A percentile compares a stretch with the other conserved stretches of the same genome.
phyloP scores from a whole-genome alignment of 1,140 invertebrate species.

The Apocrypta bakeri region DNA sequence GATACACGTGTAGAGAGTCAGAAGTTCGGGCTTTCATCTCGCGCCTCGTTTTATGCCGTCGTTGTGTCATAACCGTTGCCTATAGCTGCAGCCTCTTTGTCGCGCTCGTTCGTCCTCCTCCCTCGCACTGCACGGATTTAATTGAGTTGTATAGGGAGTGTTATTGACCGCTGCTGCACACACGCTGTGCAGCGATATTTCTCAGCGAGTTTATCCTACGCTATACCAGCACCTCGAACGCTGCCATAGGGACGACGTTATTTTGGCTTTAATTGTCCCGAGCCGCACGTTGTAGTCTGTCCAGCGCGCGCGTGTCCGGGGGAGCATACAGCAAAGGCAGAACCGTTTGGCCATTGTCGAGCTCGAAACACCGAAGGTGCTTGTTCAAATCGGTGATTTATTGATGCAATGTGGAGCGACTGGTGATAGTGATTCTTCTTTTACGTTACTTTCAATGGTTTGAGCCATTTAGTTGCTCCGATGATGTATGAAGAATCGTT shows the following conservation, averaged over 20 bases:
- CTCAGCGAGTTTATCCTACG: slow-evolving; percentile 42
- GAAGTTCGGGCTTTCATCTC: slow-evolving; percentile 60
- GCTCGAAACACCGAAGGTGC: neutral
- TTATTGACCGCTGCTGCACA: slow-evolving; percentile 1
- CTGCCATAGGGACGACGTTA: neutral
- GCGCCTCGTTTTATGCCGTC: slow-evolving; percentile 51
- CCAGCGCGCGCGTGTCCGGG: neutral
- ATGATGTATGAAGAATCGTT: too few species aligned
- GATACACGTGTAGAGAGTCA: too few species aligned
- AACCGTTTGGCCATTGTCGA: slow-evolving; percentile 19
- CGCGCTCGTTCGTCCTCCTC: neutral
- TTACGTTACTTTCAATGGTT: neutral
- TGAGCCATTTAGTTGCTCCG: neutral
- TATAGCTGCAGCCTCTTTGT: slow-evolving; percentile 27
- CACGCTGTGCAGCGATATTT: slow-evolving; percentile 34
- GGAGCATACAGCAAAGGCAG: neutral
- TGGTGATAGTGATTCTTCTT: neutral
- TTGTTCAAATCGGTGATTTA: slow-evolving; percentile 37
- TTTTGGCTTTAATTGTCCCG: slow-evolving; percentile 44
- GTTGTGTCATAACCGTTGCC: slow-evolving; percentile 53
- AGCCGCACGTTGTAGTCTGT: neutral
- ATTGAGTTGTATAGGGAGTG: slow-evolving; percentile 45
- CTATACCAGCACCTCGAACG: too few species aligned
- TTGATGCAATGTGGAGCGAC: neutral
- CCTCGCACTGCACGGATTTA: slow-evolving; percentile 31